Evolutionary conservation across 2,888 invertebrate genomes (phyloP), one percentile per base, ranked within the genome.

Genomic region (Apodemia zela): DNA sequence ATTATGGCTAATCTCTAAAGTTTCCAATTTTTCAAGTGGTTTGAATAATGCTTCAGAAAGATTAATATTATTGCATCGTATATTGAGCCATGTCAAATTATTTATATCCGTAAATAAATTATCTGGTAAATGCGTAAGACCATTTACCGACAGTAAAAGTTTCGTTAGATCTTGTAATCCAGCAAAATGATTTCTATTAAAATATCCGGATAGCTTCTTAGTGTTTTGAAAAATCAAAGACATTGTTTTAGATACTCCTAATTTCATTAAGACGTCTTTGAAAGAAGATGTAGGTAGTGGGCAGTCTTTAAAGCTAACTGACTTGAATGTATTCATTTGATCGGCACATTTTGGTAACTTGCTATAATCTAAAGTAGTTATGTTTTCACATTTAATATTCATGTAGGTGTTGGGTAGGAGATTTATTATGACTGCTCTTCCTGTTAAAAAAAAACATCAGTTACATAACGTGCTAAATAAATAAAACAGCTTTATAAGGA

Each of bases 1-100:
- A 78, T 96, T 96, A 73, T 93, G 91, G 60, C 94, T 94, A 72
- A 96, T 84, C 80, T 95, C 95, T 62, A 96, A 87, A 63, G 92
- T 90, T 70, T 93, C 90, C 47, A 96, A 82, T 71, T 86, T 93
- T 64, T 90, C 87, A 59, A 94, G 80, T 11, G 92, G 87, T 67
- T 90, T 88, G 68, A 95, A 94, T 25, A 94, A 79, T 69, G 92
- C 87, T 65, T 87, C 88, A 0, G 93, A 93, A 38, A 94, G 77
- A 72, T 92, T 90, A 7, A 94, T 87, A 63, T 93, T 91, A 74
- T 94, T 94, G 2, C 93, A 93, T 65, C 93, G 88, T 70, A 96
- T 92, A 73, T 94, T 93, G 62, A 96, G 78, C 92, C 93, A 93
- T 5, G 87, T 93, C n/a, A 96, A 77, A 68, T 94, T 93, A 59